Evolutionary conservation across 2,888 invertebrate genomes (phyloP), one percentile per base, ranked within the genome.

Genomic region (Metopia argyrocephala): DNA sequence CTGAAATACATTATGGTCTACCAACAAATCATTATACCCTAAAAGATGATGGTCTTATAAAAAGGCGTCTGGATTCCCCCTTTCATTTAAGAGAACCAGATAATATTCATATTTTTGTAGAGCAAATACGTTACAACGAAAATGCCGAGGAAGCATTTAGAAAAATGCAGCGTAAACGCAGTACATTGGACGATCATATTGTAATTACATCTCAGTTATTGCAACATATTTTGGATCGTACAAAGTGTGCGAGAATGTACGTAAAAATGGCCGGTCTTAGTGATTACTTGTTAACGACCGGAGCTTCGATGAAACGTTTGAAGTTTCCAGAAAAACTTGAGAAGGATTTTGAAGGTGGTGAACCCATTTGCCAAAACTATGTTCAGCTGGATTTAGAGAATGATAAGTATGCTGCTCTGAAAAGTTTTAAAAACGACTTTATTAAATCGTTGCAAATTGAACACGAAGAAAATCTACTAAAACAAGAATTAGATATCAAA

Each of bases 91-190:
- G 89, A 2, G 87, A 90, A 69, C 88, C 91, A 3, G 85, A 88
- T 20, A 90, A 91, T 83, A 74, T 90, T 6, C 84, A 88, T 9
- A 87, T 88, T 28, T 90, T 90, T 68, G 79, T 90, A 2, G 87
- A 89, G 65, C 90, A 91, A 85, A 89, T 89, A 57, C 87, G 86
- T 20, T 88, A 89, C 79, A 88, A 88, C 84, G 89, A 90, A 64
- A 86, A 87, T 56, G 88, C 90, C 18, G 89, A 89, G 79, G 84
- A 84, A 2, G 87, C 88, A 9, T 89, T 88, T 73, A 76, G 86
- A 46, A 87, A 89, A 69, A 76, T 90, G 66, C 74, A 88, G 54
- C 85, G 87, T 2, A 88, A 90, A 82, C 87, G 88, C 5, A 87
- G 87, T 68, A 86, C 87, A 45, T 88, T 90, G 69, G 87, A 86